These are phyloP conservation scores for Protaetia brevitarsis DNA, from an alignment of 1,140 invertebrate species.

Conservation along the genomic window DNA sequence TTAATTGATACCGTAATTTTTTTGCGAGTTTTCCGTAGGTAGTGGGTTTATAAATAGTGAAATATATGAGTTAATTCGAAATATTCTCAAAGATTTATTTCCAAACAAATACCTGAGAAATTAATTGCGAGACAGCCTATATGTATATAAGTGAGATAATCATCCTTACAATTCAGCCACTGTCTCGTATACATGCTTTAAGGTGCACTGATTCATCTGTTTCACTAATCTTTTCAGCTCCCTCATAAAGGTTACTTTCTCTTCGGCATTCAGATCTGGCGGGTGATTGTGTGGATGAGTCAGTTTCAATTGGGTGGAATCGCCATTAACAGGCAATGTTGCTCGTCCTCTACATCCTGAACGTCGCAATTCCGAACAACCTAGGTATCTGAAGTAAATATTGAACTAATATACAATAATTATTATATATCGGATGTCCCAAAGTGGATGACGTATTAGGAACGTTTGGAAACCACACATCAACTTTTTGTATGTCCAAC, in stretches of 20 bases:
- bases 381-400: conserved; percentile 41
- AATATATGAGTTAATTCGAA: too few species aligned
- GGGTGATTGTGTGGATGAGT: conserved; percentile 40
- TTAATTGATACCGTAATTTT: too few species aligned
- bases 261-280: conserved; percentile 36
- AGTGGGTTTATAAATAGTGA: too few species aligned
- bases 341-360: conserved; percentile 37
- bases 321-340: conserved; percentile 34
- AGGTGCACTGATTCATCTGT: conserved; percentile 28
- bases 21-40: too few species aligned
- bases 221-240: conserved; percentile 33
- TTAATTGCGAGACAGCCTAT: too few species aligned
- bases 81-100: too few species aligned
- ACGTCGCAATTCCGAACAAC: conserved; percentile 37
- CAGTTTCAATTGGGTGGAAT: conserved; percentile 31
- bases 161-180: conserved; percentile 38
- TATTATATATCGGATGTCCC: not conserved
- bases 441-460: not conserved
- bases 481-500: too few species aligned
- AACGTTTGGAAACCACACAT: too few species aligned
- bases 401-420: not conserved
- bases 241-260: conserved; percentile 34
- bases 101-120: too few species aligned
- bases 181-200: conserved; percentile 41
- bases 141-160: too few species aligned